A percentile compares a stretch with the other conserved stretches of the same genome.
These are phyloP conservation scores for Nyctereutes procyonoides DNA, from an alignment of 2,113 vertebrate species.

Conservation along the genomic window DNA sequence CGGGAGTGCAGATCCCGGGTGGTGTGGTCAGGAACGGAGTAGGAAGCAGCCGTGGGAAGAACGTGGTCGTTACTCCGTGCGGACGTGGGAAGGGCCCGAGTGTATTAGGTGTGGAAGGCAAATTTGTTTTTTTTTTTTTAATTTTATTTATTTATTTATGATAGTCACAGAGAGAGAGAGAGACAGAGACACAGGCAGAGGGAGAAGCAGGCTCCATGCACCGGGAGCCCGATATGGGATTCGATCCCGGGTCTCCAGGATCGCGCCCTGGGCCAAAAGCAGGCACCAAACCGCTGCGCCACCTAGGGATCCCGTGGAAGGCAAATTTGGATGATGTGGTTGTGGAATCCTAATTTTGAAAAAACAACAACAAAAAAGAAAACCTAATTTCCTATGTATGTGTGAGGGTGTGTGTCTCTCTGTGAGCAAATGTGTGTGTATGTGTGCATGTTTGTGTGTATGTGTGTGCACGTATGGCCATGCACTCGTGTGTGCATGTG, in stretches of 20 bases:
- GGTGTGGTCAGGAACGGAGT: rapidly evolving
- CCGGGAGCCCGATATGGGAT: too few relatives aligned
- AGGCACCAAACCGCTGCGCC: too few relatives aligned
- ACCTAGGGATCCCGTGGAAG: too few relatives aligned
- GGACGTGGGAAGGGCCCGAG: rapidly evolving
- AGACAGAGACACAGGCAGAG: too few relatives aligned
- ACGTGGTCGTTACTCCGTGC: rapidly evolving
- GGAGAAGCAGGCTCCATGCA: too few relatives aligned
- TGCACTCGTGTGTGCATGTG: not conserved
- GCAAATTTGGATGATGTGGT: rapidly evolving
- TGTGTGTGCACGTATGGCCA: too few relatives aligned
- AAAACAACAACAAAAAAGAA: not conserved
- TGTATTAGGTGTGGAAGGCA: rapidly evolving
- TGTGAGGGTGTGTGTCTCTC: not conserved
- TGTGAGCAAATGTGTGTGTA: not conserved
- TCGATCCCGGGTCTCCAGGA: too few relatives aligned
- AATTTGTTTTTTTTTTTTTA: too few relatives aligned
- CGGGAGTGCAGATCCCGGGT: rapidly evolving
- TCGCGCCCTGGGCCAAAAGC: too few relatives aligned
- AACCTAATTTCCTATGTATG: not conserved
- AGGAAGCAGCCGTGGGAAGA: rapidly evolving
- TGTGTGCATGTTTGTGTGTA: not conserved
- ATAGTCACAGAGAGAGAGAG: too few relatives aligned
- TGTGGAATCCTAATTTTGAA: rapidly evolving
- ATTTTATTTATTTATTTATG: too few relatives aligned